These are phyloP conservation scores for Cephus runcator DNA, from an alignment of 2,888 invertebrate species.

Conservation along the genomic window DNA sequence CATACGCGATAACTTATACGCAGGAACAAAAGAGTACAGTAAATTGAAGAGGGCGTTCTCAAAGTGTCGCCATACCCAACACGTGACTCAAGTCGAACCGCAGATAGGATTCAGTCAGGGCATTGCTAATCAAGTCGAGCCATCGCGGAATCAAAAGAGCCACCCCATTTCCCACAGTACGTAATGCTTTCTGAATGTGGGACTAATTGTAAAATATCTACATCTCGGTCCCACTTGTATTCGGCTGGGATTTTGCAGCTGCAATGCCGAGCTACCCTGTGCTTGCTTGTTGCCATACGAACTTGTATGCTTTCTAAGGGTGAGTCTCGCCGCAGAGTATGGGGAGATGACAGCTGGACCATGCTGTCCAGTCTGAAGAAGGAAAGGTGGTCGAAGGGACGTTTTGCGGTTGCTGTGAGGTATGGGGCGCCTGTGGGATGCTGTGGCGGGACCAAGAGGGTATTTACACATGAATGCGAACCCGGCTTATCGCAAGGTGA, in stretches of 20 bases:
- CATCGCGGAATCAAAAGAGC: slow-evolving; percentile 18
- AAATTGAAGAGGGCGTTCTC: not conserved
- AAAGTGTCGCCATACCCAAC: not conserved
- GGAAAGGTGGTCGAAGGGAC: not conserved
- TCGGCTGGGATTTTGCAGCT: not conserved
- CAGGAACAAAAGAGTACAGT: not conserved
- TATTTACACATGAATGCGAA: slow-evolving; percentile 55
- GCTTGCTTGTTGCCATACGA: not conserved
- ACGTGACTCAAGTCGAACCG: not conserved
- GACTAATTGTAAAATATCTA: slow-evolving; percentile 16
- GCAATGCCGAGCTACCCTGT: not conserved
- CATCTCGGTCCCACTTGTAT: not conserved
- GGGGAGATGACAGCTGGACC: not conserved
- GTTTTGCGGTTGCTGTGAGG: not conserved
- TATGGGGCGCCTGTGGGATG: not conserved
- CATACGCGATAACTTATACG: not conserved
- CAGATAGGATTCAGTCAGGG: not conserved
- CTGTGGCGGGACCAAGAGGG: slow-evolving; percentile 25
- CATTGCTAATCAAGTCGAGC: slow-evolving; percentile 21
- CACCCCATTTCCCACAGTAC: slow-evolving; percentile 9
- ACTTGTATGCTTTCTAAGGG: not conserved
- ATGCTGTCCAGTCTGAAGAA: not conserved
- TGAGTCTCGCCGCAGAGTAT: not conserved
- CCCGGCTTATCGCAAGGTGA: slow-evolving; percentile 49
- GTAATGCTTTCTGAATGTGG: slow-evolving; percentile 18